A percentile compares a stretch with the other conserved stretches of the same genome.
These are phyloP conservation scores for Spea hammondii DNA, from an alignment of 2,797 vertebrate genomes.

Conservation along the genomic window DNA sequence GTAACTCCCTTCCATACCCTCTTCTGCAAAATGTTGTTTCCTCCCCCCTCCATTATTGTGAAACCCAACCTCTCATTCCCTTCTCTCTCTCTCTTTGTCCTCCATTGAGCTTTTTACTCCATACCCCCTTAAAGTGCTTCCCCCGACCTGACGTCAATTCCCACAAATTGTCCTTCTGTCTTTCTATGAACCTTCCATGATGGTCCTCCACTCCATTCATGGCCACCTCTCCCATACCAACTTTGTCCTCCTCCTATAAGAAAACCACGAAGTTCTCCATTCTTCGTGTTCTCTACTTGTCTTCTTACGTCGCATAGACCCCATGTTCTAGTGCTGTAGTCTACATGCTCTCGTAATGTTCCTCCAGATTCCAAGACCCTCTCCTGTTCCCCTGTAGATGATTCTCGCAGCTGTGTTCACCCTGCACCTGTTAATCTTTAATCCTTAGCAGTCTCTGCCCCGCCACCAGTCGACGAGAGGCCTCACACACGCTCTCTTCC, in stretches of 20 bases:
- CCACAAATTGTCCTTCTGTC: too few relatives aligned
- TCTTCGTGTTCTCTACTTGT: conserved; percentile 4
- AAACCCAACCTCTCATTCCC: conserved; percentile 11
- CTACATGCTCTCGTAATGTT: conserved; percentile 23
- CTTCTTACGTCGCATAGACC: conserved; percentile 1
- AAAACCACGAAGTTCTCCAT: not conserved
- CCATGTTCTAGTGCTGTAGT: not conserved
- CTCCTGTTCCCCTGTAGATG: conserved; percentile 18
- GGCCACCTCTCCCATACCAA: not conserved
- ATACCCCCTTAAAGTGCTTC: too few relatives aligned
- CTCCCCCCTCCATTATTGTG: not conserved
- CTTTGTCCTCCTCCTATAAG: not conserved
- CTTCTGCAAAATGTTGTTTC: not conserved
- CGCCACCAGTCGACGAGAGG: conserved; percentile 6
- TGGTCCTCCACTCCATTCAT: too few relatives aligned
- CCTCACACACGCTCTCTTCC: not conserved
- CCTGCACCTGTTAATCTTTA: conserved; percentile 51
- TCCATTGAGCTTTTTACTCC: too few relatives aligned
- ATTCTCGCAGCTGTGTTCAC: conserved; percentile 28
- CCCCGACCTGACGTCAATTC: too few relatives aligned
- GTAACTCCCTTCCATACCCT: not conserved
- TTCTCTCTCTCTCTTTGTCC: not conserved
- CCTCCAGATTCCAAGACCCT: conserved; percentile 26
- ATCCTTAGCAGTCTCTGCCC: conserved; percentile 39
- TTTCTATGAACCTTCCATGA: too few relatives aligned